Evolutionary conservation across 2,888 invertebrate genomes (phyloP), one percentile per base, ranked within the genome.

Genomic region (Pyrocoelia pectoralis): DNA sequence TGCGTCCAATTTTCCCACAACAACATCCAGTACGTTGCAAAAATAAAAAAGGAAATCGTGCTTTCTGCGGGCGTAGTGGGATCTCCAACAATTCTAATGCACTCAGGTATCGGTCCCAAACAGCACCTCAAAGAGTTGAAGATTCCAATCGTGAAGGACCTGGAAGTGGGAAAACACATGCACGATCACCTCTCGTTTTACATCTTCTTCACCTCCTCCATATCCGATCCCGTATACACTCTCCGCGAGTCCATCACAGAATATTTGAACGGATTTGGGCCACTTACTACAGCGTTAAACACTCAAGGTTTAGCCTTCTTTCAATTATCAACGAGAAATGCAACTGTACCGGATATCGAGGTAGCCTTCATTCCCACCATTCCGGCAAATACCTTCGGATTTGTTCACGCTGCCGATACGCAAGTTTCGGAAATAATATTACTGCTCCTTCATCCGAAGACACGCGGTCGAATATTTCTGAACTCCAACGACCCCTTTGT

Each of bases 41-140:
- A 83, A 69, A 90, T 89, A 1, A 85, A 81, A 41, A 90, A 87
- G 73, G 92, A 92, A 80, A 87, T 94, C 0, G 90, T 94, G 59
- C 68, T 94, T 33, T 87, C 89, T 40, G 91, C 90, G 0, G 94
- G 90, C 3, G 87, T 92, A 2, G 86, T 94, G 28, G 90, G 91
- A 79, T 86, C 91, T 4, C 92, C 94, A 0, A 91, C 93, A 76
- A 76, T 94, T 4, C 80, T 95, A 13, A 89, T 93, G 89, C 78
- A 94, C 12, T 93, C 93, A 1, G 94, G 94, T 2, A 85, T 93
- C 6, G 91, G 91, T 1, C 89, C 89, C 0, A 83, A 78, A 62
- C 80, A 83, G 19, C 87, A 90, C 73, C 80, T 91, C 51, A 80
- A 83, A 62, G 79, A 84, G 1, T 74, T 86, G 62, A 83, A 84